Evolutionary conservation across 2,888 invertebrate genomes (phyloP), one percentile per base, ranked within the genome.

Genomic region (Epinotia demarniana): DNA sequence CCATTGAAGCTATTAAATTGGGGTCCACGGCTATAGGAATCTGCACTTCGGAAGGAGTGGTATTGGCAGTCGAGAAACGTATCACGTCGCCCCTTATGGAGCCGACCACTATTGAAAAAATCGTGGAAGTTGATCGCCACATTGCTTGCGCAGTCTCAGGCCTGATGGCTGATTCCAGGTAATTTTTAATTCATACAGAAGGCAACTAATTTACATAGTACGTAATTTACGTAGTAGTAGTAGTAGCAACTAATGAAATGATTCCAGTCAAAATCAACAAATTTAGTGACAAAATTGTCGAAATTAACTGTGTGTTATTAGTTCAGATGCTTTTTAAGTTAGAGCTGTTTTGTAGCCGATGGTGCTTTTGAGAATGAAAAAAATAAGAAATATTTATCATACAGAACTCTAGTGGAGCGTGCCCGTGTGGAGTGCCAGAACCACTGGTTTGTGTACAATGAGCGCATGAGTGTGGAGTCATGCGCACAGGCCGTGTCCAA

Each of bases 1-100:
- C 99, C 4, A 99, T 99, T 86, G 99, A 99, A 94, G 99, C 99
- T 0, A 99, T 99, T 79, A 99, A 99, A 94, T 95, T 99, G 76
- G 99, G 99, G 1, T 99, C 99, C 0, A 99, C 99, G 4, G 99
- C 99, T 6, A 99, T 99, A 86, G 99, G 99, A 23, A 99, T 99
- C 81, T 97, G 98, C 82, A 99, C 99, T 1, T 95, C 96, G 0
- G 99, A 99, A 94, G 99, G 99, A 58, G 98, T 99, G 53, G 98
- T 99, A 43, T 91, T 99, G 82, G 99, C 99, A 0, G 99, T 99
- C 0, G 99, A 99, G 89, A 99, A 99, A 90, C 96, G 99, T 81
- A 99, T 99, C 61, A 99, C 99, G 0, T 99, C 99, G 0, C 96
- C 98, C 0, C 92, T 99, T 73, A 99, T 99, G 98, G 99, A 99